These are phyloP conservation scores for Cossypha heuglini DNA, from an alignment of 2,797 vertebrate species.

Conservation along the genomic window DNA sequence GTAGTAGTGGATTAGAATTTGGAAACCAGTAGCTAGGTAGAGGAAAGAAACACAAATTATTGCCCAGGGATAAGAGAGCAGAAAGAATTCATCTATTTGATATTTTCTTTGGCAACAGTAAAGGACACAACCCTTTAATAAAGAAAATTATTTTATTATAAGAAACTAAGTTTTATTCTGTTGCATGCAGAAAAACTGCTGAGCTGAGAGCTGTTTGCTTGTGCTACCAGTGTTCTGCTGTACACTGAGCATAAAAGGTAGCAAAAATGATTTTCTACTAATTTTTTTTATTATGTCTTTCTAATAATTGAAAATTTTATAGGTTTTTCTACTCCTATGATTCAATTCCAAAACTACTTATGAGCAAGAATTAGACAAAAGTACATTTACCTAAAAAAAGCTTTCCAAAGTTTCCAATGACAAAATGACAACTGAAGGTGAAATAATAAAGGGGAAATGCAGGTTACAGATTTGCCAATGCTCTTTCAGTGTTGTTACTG, in stretches of 20 bases:
- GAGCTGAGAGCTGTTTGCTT: background rate
- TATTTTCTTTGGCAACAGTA: background rate
- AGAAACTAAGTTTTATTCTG: background rate
- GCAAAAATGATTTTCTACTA: background rate
- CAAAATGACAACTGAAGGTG: background rate
- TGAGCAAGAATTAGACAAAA: background rate
- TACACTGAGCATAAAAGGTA: background rate
- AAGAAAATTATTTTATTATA: background rate
- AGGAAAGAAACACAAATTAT: background rate
- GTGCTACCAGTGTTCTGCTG: background rate
- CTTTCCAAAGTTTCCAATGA: background rate
- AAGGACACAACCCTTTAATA: background rate
- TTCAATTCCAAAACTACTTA: background rate
- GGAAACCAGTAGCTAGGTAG: background rate
- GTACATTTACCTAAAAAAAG: background rate
- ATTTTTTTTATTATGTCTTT: background rate
- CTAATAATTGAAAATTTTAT: background rate
- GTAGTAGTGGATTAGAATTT: background rate
- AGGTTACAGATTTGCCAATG: background rate
- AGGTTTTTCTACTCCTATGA: background rate
- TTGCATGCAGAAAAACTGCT: background rate
- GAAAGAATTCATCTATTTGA: background rate
- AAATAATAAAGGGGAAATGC: background rate
- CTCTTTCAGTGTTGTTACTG: background rate
- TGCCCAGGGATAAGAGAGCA: background rate